phyloP scores from a whole-genome alignment of 1,140 invertebrate genomes.

The Ceratina japonica region DNA sequence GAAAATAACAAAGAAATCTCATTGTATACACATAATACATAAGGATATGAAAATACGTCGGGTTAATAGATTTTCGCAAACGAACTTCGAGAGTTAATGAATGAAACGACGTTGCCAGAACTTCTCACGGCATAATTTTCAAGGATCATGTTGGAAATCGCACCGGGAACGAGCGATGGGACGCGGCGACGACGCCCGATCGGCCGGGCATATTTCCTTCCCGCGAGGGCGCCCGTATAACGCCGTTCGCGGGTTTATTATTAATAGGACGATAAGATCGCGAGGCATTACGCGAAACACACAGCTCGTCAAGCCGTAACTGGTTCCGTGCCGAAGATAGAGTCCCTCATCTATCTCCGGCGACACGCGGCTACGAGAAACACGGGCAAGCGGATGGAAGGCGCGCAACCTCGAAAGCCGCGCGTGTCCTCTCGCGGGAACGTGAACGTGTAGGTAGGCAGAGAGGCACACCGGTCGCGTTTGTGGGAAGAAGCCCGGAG shows the following conservation, averaged over 20 bases:
- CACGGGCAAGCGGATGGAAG: conserved; percentile 34
- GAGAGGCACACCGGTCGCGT: neutral
- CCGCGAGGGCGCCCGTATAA: conserved; percentile 49
- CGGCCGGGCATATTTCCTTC: conserved; percentile 19
- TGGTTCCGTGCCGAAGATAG: conserved; percentile 63
- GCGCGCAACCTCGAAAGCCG: conserved; percentile 28
- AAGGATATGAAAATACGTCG: neutral
- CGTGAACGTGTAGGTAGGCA: conserved; percentile 6
- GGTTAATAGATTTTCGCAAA: neutral
- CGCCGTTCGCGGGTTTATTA: conserved; percentile 66
- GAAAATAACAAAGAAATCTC: too few species aligned
- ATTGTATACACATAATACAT: too few species aligned
- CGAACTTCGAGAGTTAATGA: neutral
- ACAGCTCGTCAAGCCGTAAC: conserved; percentile 66
- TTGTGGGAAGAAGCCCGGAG: conserved; percentile 35
- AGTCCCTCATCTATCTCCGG: conserved; percentile 65
- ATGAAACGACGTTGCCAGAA: neutral
- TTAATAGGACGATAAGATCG: conserved; percentile 71
- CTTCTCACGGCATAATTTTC: conserved; percentile 8
- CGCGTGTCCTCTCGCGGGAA: neutral
- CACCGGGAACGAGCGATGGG: conserved; percentile 26
- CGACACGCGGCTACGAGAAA: conserved; percentile 53
- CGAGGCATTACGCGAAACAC: conserved; percentile 66
- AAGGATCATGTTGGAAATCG: conserved; percentile 27
- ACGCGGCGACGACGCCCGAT: neutral